These are phyloP conservation scores for Tribolium castaneum DNA, from an alignment of 1,140 invertebrate species.

Conservation along the genomic window DNA sequence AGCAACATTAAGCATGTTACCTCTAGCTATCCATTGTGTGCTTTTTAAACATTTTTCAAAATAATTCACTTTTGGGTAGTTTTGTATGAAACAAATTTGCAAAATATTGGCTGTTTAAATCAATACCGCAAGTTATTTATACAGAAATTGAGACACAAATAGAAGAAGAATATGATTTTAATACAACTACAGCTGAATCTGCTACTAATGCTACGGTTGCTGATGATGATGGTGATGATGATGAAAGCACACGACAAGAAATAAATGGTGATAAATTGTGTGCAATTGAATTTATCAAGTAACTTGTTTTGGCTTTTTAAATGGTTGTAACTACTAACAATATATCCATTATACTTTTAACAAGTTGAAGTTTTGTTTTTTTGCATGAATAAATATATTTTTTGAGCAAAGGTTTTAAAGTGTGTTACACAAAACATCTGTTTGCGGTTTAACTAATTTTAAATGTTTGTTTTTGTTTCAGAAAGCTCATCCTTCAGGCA, in stretches of 20 bases:
- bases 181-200: constrained; percentile 9
- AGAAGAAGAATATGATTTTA: constrained; percentile 1
- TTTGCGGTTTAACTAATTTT: background rate
- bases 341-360: no score
- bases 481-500: background rate
- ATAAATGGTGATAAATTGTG: background rate
- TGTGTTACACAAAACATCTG: no score
- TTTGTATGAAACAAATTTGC: background rate
- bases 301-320: background rate
- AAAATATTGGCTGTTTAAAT: background rate
- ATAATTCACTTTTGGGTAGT: background rate
- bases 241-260: background rate
- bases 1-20: background rate
- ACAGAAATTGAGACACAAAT: constrained; percentile 18
- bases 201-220: background rate
- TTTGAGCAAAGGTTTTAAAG: no score
- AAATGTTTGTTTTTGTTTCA: background rate
- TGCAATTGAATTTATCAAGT: background rate
- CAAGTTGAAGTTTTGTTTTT: no score
- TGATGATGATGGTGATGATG: background rate
- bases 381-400: no score
- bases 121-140: background rate
- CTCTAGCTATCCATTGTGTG: background rate
- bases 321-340: background rate
- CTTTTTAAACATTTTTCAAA: background rate